Percentiles rank a stretch among this genome's conserved stretches.
phyloP scores from a whole-genome alignment of 2,797 vertebrate genomes.

The Simalia tracyae region DNA sequence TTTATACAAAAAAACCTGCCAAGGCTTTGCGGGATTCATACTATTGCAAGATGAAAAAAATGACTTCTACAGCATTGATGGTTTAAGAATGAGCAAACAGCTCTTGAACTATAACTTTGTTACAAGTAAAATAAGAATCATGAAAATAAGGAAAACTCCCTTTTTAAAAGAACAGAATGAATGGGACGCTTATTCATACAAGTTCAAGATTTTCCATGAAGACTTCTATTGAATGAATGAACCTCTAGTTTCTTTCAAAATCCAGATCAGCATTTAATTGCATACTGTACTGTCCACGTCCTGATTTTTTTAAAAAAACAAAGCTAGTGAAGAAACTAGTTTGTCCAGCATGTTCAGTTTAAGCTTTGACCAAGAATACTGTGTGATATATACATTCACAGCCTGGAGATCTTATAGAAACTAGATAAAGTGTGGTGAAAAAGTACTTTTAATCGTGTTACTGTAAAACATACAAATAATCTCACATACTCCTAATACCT shows the following conservation, averaged over 20 bases:
- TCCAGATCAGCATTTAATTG: not conserved
- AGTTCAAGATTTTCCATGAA: not conserved
- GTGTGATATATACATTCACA: not conserved
- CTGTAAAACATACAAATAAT: not conserved
- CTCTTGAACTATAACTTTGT: not conserved
- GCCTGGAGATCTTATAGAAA: not conserved
- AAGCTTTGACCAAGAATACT: not conserved
- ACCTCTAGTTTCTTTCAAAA: not conserved
- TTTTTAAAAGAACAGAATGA: not conserved
- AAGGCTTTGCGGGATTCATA: not conserved
- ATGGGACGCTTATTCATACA: not conserved
- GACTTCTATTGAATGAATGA: too few relatives aligned
- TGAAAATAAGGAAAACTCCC: rapidly evolving
- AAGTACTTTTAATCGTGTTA: not conserved
- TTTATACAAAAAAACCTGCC: not conserved
- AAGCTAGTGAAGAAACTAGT: not conserved
- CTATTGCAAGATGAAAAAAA: not conserved
- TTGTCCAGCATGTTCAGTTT: not conserved
- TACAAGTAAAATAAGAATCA: not conserved
- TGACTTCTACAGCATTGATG: not conserved
- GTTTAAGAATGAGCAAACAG: not conserved
- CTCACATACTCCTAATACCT: not conserved
- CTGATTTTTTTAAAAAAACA: not conserved
- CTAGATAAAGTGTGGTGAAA: not conserved
- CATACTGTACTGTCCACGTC: not conserved